These are phyloP conservation scores for Porites divaricata DNA, from an alignment of 92 coral and sea anemone species.

Conservation along the genomic window DNA sequence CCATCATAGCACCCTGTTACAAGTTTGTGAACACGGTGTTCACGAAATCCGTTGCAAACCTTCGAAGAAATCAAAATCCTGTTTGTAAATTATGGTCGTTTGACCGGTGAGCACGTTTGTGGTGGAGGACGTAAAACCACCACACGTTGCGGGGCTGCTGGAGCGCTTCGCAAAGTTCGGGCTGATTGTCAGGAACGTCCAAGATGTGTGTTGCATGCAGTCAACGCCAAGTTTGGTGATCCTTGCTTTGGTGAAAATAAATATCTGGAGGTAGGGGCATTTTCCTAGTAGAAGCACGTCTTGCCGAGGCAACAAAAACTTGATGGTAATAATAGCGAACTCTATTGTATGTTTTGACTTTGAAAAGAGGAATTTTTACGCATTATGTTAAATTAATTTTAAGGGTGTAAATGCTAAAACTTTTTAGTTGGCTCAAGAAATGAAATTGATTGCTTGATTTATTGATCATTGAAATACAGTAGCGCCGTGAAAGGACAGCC, in stretches of 20 bases:
- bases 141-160: slow-evolving; percentile 38
- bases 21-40: slow-evolving; percentile 14
- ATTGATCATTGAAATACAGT: too few relatives aligned
- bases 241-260: slow-evolving; percentile 44
- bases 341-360: too few relatives aligned
- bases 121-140: slow-evolving; percentile 2
- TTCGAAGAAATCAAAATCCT: slow-evolving; percentile 17
- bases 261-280: slow-evolving; percentile 22
- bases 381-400: too few relatives aligned
- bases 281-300: too few relatives aligned
- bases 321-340: too few relatives aligned
- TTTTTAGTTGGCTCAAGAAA: too few relatives aligned
- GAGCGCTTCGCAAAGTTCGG: slow-evolving; percentile 32
- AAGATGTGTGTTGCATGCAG: slow-evolving; percentile 19
- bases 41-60: slow-evolving; percentile 1
- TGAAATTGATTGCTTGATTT: too few relatives aligned
- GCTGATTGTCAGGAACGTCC: slow-evolving; percentile 20
- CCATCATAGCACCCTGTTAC: not conserved
- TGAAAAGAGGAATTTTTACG: too few relatives aligned
- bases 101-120: slow-evolving; percentile 21
- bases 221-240: slow-evolving; percentile 36
- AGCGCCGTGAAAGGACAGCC: too few relatives aligned
- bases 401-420: too few relatives aligned
- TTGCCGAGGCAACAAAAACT: too few relatives aligned
- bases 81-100: slow-evolving; percentile 37